phyloP scores from a whole-genome alignment of 2,888 invertebrate genomes.

The Cheilosia urbana region DNA sequence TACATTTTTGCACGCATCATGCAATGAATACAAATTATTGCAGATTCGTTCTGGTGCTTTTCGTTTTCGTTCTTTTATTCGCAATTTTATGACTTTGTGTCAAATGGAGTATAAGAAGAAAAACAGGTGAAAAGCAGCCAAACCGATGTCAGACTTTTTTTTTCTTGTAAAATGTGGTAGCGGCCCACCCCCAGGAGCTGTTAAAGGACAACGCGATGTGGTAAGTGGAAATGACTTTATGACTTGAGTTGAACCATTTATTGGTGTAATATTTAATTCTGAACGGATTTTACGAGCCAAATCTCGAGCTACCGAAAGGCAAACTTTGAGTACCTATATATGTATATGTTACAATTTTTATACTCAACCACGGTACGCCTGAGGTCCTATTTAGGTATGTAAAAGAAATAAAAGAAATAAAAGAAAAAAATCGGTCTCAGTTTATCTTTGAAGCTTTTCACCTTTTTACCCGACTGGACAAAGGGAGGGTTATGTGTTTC shows the following conservation, averaged over 20 bases:
- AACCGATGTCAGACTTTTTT: not conserved
- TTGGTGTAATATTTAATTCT: not conserved
- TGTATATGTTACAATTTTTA: no score
- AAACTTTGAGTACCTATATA: no score
- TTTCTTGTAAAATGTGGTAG: not conserved
- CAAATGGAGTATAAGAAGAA: not conserved
- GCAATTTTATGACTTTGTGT: not conserved
- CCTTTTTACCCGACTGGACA: no score
- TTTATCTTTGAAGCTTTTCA: no score
- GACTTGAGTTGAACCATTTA: not conserved
- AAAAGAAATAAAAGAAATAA: no score
- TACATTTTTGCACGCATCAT: slow-evolving; percentile 21
- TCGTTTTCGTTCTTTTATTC: not conserved
- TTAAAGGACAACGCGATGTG: not conserved
- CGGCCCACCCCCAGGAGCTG: not conserved
- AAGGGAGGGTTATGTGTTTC: no score
- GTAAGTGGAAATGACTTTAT: not conserved
- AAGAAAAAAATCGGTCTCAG: no score
- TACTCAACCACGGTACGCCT: no score
- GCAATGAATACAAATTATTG: slow-evolving; percentile 24
- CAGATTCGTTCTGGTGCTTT: not conserved
- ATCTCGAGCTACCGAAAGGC: no score
- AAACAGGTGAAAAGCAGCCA: not conserved
- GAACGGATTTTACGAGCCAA: no score
- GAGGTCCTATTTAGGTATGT: no score